Base-by-base conservation (phyloP, 2,888 invertebrate genomes). In the Hydrotaea diabolus region DNA sequence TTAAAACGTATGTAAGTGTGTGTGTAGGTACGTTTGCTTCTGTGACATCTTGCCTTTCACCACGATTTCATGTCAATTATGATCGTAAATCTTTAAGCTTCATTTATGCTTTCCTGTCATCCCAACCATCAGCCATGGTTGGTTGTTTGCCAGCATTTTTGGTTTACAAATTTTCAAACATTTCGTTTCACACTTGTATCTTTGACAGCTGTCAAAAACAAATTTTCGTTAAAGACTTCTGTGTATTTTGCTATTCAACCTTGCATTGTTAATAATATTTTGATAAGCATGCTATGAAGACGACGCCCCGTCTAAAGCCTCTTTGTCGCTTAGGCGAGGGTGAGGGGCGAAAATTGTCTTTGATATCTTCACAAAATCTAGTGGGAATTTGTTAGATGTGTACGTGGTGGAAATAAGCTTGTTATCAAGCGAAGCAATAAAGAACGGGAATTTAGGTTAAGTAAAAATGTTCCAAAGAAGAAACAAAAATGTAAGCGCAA, bases 131-230 rank as follows among this genome's bases (percentile, higher is more conserved):
- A 55, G 2, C 13, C 55, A 1, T 55, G n/a, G 49, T 2, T n/a
- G 49, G 2, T 49, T 49, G 49, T 49, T 4, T n/a, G 13, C n/a
- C 5, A 8, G n/a, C 21, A 59, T 13, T 26, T n/a, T 26, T 5
- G 26, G 15, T 21, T 59, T 15, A 26, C 11, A 59, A 59, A 31
- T 13, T 21, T 57, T 55, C 39, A 57, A n/a, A 31, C 64, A 76
- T 64, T 17, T 76, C 79, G 55, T 83, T 21, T 79, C 76, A 77
- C 83, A 80, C 79, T 73, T 83, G 36, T 57, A 66, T 66, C 57
- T 49, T 80, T 83, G 83, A 83, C 80, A 80, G 80, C 73, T 83
- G 83, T 83, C 80, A 80, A 62, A 80, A 80, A 49, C 83, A 80
- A 53, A 79, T 53, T 43, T 75, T 46, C 53, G 59, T 75, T 57